These are phyloP conservation scores for Acronicta leporina DNA, from an alignment of 2,888 invertebrate species.

Conservation along the genomic window DNA sequence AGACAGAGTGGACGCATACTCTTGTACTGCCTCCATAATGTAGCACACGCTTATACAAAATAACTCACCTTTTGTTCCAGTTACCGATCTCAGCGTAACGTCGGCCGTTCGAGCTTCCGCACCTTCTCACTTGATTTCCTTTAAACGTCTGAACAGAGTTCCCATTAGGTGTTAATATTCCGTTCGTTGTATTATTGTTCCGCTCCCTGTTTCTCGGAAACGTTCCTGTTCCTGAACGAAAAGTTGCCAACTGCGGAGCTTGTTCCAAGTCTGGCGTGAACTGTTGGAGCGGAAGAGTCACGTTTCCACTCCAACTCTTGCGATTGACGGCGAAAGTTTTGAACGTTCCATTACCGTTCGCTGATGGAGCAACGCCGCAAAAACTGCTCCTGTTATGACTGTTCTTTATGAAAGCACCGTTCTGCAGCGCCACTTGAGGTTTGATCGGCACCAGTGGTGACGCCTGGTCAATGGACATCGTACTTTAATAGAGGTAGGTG, in stretches of 20 bases:
- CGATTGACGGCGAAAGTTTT: constrained; percentile 87
- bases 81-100: constrained; percentile 90
- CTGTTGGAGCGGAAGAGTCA: constrained; percentile 86
- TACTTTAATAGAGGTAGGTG: constrained; percentile 76
- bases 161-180: constrained; percentile 88
- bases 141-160: constrained; percentile 83
- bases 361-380: constrained; percentile 84
- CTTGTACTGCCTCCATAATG: not conserved
- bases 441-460: constrained; percentile 87
- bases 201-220: constrained; percentile 86
- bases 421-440: constrained; percentile 81
- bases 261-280: constrained; percentile 77
- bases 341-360: constrained; percentile 83
- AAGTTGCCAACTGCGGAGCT: constrained; percentile 83
- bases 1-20: not conserved
- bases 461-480: constrained; percentile 88
- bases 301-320: constrained; percentile 88
- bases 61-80: constrained; percentile 88
- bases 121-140: constrained; percentile 88
- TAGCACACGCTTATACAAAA: constrained; percentile 51
- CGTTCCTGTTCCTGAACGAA: constrained; percentile 86
- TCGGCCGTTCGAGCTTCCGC: constrained; percentile 86
- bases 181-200: constrained; percentile 84
- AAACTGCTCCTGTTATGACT: constrained; percentile 88
- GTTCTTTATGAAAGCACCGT: constrained; percentile 86